Base-by-base conservation (phyloP, 2,797 vertebrate genomes). In the Okamejei kenojei region DNA sequence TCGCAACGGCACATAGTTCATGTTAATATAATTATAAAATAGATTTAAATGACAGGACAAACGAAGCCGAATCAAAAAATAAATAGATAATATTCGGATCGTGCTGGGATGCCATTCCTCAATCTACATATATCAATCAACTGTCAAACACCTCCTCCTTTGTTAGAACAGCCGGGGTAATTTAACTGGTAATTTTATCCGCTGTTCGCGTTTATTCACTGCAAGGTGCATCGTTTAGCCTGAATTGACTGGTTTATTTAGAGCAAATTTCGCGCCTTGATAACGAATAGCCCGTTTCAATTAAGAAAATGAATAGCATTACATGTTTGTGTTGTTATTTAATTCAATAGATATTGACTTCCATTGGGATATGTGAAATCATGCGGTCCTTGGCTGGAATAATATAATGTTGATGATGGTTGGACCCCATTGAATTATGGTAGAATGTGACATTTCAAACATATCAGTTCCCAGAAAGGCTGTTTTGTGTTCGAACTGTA, bases 221-320 rank as follows among this genome's bases (percentile, higher is more conserved):
- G 90, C 68, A 74, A 92, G 68, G 32, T 88, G 84, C 84, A 92
- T 92, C 90, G 45, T 76, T 92, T 92, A 92, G 73, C 65, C 90
- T 76, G 71, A 91, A 92, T 76, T 35, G 71, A 76, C 23, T 76
- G 26, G 71, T 54, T 92, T 92, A 35, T 92, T 92, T 54, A 19
- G 6, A 92, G 35, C 23, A 45, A 74, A 73, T 74, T 76, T 74
- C 90, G 71, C 90, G 65, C 68, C 90, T 92, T 54, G 35, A 92
- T 76, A 92, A 38, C 45, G 45, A 92, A 92, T 71, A 54, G 68
- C 32, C 35, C 4, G 90, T 54, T 76, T 92, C 73, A 92, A 58
- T 92, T 54, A 54, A 45, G 38, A 54, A 73, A 58, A 76, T 15
- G 26, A 38, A 26, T 71, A 74, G 21, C 54, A 92, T 29, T 74